Evolutionary conservation across 2,888 invertebrate species (phyloP).

Genomic region (Petrophora chlorosata): DNA sequence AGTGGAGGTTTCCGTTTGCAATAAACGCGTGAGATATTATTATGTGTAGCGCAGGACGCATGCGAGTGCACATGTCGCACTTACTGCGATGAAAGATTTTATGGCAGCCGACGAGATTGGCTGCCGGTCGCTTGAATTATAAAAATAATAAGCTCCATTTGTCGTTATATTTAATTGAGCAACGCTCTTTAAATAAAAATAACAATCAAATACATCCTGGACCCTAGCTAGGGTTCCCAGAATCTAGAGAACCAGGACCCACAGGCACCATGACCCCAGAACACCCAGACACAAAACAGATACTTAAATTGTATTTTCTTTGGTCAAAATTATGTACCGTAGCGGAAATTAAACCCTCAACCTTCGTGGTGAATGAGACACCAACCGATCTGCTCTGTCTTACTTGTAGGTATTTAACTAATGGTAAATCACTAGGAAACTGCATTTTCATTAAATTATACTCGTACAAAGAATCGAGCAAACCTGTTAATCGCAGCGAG

Average conservation of each 20-base stretch:
- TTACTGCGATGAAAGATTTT: slow-evolving; percentile 64
- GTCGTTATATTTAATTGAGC: background rate
- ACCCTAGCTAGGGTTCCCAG: no score
- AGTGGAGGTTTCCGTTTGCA: slow-evolving; percentile 72
- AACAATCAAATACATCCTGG: background rate
- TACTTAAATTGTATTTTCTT: no score
- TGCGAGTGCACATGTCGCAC: slow-evolving; percentile 50
- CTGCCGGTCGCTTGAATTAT: slow-evolving; percentile 29
- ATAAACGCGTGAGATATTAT: slow-evolving; percentile 65
- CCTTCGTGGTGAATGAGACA: no score
- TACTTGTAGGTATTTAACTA: no score
- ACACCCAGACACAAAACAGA: no score
- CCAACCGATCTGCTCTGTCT: no score
- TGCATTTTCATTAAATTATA: background rate
- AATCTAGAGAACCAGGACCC: no score
- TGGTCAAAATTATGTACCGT: no score
- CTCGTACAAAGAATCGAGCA: background rate
- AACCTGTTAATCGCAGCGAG: slow-evolving; percentile 10
- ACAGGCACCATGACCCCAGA: no score
- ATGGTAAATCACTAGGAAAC: background rate
- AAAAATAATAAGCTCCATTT: background rate
- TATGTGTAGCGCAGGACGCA: slow-evolving; percentile 31
- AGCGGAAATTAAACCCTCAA: no score
- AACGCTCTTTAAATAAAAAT: no score
- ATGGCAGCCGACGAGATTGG: slow-evolving; percentile 56